These are phyloP conservation scores for Creontiades dilutus DNA, from an alignment of 2,888 invertebrate genomes.

Conservation along the genomic window DNA sequence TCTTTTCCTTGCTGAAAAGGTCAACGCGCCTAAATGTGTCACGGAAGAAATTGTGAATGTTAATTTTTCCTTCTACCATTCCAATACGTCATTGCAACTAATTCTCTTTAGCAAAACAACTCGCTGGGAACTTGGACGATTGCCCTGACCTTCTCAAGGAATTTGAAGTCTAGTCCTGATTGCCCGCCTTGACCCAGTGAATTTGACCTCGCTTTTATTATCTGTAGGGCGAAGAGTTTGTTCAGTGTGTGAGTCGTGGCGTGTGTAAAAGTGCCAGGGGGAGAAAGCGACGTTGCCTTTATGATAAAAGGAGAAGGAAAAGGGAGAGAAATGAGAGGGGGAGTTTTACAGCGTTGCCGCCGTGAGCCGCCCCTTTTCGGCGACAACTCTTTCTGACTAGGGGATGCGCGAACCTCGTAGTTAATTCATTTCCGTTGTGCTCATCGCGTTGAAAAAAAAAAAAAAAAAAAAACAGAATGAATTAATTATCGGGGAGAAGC, in stretches of 20 bases:
- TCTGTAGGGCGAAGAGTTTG: background rate
- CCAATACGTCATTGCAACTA: too few relatives aligned
- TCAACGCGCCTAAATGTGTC: too few relatives aligned
- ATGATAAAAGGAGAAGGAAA: background rate
- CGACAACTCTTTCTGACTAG: background rate
- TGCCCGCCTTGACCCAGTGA: background rate
- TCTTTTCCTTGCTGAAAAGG: too few relatives aligned
- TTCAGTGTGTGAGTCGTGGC: background rate
- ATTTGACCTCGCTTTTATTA: slow-evolving; percentile 14
- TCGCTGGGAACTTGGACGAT: too few relatives aligned
- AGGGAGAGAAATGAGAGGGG: background rate
- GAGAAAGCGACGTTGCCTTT: background rate
- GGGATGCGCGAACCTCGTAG: too few relatives aligned
- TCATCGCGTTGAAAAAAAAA: too few relatives aligned
- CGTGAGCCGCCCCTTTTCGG: background rate
- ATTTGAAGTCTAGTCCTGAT: background rate
- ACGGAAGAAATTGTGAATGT: too few relatives aligned
- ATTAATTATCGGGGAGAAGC: too few relatives aligned
- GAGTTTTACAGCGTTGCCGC: background rate
- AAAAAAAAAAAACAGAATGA: too few relatives aligned
- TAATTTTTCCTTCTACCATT: too few relatives aligned
- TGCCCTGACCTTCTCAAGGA: background rate
- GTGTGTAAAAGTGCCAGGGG: background rate
- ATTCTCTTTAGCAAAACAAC: too few relatives aligned
- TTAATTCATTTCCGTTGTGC: too few relatives aligned